Percentiles rank a stretch among this genome's conserved stretches.
These are phyloP conservation scores for Dynastes grantii DNA, from an alignment of 2,888 invertebrate genomes.

Conservation along the genomic window DNA sequence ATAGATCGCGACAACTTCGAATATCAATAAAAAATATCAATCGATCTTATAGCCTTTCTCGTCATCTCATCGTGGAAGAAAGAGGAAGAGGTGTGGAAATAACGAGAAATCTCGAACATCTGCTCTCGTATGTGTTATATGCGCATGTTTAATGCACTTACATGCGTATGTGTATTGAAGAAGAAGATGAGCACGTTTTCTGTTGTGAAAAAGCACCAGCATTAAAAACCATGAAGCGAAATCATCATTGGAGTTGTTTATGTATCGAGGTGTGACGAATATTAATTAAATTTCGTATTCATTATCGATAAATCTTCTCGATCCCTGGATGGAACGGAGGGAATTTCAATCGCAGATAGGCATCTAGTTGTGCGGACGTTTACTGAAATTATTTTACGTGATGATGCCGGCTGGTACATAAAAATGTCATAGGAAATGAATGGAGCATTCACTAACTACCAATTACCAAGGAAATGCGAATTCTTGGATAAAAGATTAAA, in stretches of 20 bases:
- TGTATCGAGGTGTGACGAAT: constrained; percentile 42
- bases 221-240: constrained; percentile 39
- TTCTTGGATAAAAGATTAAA: background rate
- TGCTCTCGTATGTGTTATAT: constrained; percentile 7
- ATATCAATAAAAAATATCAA: constrained; percentile 32
- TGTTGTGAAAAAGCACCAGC: background rate
- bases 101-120: constrained; percentile 35
- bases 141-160: background rate
- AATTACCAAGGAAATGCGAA: constrained; percentile 13
- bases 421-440: constrained; percentile 17
- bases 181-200: constrained; percentile 4
- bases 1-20: constrained; percentile 16
- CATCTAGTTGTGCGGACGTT: constrained; percentile 36
- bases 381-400: constrained; percentile 37
- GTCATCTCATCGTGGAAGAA: background rate
- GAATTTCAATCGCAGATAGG: constrained; percentile 44
- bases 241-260: constrained; percentile 48
- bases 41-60: background rate
- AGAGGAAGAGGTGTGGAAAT: constrained; percentile 21
- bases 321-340: constrained; percentile 13
- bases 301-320: constrained; percentile 45
- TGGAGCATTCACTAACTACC: background rate
- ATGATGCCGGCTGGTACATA: constrained; percentile 17
- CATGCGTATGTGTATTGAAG: background rate
- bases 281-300: constrained; percentile 44